phyloP scores from a whole-genome alignment of 2,113 vertebrate species.

The Proterorhinus semilunaris region DNA sequence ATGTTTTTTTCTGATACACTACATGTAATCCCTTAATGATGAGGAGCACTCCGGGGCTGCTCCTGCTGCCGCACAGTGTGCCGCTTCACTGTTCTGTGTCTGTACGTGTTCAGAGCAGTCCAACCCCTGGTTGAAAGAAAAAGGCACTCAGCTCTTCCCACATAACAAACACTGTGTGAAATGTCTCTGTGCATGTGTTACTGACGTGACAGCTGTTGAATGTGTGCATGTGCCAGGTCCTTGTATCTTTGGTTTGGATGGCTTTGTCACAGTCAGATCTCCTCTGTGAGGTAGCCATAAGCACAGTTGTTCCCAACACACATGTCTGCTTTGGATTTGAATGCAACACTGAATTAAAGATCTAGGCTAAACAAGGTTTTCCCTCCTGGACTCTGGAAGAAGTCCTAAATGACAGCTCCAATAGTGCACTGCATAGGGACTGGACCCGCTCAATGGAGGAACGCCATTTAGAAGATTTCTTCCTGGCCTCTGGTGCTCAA shows the following conservation, averaged over 20 bases:
- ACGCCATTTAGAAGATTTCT: slow-evolving; percentile 28
- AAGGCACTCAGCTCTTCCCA: slow-evolving; percentile 81
- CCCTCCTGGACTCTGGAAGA: slow-evolving; percentile 19
- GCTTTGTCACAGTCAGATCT: slow-evolving; percentile 87
- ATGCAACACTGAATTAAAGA: slow-evolving; percentile 38
- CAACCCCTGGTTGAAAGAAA: slow-evolving; percentile 79
- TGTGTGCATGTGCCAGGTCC: slow-evolving; percentile 47
- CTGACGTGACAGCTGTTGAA: slow-evolving; percentile 39
- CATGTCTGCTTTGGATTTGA: slow-evolving; percentile 50
- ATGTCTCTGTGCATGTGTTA: slow-evolving; percentile 60
- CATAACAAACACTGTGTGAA: slow-evolving; percentile 71
- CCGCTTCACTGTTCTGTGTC: slow-evolving; percentile 24
- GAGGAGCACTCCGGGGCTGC: slow-evolving; percentile 14
- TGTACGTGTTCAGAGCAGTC: slow-evolving; percentile 69
- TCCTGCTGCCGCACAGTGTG: slow-evolving; percentile 36
- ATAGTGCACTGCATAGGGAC: slow-evolving; percentile 32
- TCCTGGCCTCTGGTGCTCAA: slow-evolving; percentile 28
- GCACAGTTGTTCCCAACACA: slow-evolving; percentile 57
- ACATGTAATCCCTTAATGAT: slow-evolving; percentile 9
- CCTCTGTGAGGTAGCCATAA: slow-evolving; percentile 91
- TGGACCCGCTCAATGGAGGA: slow-evolving; percentile 25
- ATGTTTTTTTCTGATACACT: background rate
- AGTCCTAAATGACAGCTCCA: slow-evolving; percentile 26
- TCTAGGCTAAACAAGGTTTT: slow-evolving; percentile 45
- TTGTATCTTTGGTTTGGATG: slow-evolving; percentile 95